Conservation (phyloP, 2,888 invertebrate species). For the Gastracanthus pulcherrimus region DNA sequence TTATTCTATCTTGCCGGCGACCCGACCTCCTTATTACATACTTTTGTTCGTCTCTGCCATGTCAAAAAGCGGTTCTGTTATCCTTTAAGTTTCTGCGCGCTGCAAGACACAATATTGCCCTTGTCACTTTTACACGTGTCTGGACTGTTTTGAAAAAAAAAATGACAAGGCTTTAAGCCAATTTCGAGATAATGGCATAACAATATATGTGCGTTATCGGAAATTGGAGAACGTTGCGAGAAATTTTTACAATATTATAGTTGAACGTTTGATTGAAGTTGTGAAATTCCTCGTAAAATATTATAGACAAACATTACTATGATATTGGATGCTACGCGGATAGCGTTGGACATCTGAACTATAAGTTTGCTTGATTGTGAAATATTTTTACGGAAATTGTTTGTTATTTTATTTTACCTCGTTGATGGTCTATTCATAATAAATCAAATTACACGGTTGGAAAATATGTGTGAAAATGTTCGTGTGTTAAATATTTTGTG, state of each 20-base stretch:
- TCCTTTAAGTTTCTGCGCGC: not conserved
- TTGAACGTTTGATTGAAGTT: not conserved
- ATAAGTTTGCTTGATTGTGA: slow-evolving; percentile 3
- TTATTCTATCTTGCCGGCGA: not conserved
- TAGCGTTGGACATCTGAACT: slow-evolving; percentile 3
- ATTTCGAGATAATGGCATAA: not conserved
- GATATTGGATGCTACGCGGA: not conserved
- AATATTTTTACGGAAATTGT: slow-evolving; percentile 13
- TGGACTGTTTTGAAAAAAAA: not conserved
- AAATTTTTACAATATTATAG: too few species aligned
- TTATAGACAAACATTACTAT: not conserved
- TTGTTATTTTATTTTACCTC: not conserved
- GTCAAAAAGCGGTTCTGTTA: too few species aligned
- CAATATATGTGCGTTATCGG: not conserved
- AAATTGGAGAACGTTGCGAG: not conserved
- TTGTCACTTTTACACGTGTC: slow-evolving; percentile 28
- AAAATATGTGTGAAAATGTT: slow-evolving; percentile 4
- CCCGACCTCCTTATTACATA: not conserved
- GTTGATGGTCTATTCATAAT: not conserved
- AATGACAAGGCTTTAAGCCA: not conserved
- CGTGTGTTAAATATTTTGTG: not conserved
- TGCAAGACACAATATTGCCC: slow-evolving; percentile 4
- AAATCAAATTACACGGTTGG: not conserved
- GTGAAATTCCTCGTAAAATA: not conserved
- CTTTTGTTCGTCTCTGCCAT: too few species aligned